Evolutionary conservation across 2,888 invertebrate species (phyloP), one percentile per base, ranked within the genome.

Genomic region (Unio pictorum): DNA sequence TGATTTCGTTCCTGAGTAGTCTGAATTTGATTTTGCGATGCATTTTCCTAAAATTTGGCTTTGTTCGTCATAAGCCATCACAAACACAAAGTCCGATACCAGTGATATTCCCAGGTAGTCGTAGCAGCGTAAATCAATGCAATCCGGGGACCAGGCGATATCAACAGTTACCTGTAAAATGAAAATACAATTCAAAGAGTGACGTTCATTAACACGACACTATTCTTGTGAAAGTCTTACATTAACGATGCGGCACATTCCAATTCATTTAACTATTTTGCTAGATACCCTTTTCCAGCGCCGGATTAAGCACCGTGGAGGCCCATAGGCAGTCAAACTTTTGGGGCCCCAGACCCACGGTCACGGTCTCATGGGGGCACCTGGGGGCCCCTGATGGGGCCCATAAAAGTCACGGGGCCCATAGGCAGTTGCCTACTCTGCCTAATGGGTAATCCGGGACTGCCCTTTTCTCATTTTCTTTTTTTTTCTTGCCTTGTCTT

Each of bases 61-160:
- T 71, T 89, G 86, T 74, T 88, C 87, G 78, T 90, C 90, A 75
- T 90, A 91, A 1, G 90, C 81, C 90, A 90, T 90, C 15, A 91
- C 84, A 82, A 90, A 90, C 55, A 90, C 79, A 67, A 89, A 84
- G 77, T 91, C 90, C 18, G 84, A 78, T n/a, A 71, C 72, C 17
- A 75, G 68, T 7, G 89, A 81, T n/a, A 91, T 72, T 6, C 76
- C 84, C 6, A 67, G 60, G 77, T 87, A 88, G 79, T 91, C 90
- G 82, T 89, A 91, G 81, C 85, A 90, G 69, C 90, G 87, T 1
- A 78, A 77, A 75, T 91, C 90, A 62, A 89, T 85, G 70, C 89
- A 86, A 20, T 78, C 81, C 4, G 90, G 89, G 55, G 88, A 88
- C 90, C 90, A 91, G 3, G 89, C 90, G 55, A 90, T 88, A 75